A percentile compares a stretch with the other conserved stretches of the same genome.
Conservation (phyloP, 2,888 invertebrate species). For the Ephialtes manifestator region DNA sequence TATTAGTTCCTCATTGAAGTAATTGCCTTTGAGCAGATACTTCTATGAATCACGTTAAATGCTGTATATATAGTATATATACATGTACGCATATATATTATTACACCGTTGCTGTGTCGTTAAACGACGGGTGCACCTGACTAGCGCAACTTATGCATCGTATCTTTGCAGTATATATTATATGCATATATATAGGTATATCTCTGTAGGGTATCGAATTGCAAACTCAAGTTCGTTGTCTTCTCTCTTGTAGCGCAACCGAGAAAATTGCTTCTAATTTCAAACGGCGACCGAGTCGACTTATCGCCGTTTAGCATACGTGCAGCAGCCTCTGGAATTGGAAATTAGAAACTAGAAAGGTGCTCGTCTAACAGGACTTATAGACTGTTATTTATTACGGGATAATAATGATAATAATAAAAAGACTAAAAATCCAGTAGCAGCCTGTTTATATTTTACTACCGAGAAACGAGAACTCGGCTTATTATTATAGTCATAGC, state of each 20-base stretch:
- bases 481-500: background rate
- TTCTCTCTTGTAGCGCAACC: slow-evolving; percentile 19
- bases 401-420: slow-evolving; percentile 30
- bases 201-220: slow-evolving; percentile 40
- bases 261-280: slow-evolving; percentile 67
- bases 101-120: slow-evolving; percentile 28
- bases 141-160: slow-evolving; percentile 31
- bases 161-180: background rate
- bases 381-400: slow-evolving; percentile 37
- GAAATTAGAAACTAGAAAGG: slow-evolving; percentile 64
- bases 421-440: slow-evolving; percentile 26
- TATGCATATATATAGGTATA: slow-evolving; percentile 2
- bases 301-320: slow-evolving; percentile 65
- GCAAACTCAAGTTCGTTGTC: slow-evolving; percentile 65
- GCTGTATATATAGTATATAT: slow-evolving; percentile 27
- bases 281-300: slow-evolving; percentile 61
- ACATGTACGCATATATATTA: background rate
- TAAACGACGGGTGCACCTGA: slow-evolving; percentile 33
- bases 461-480: background rate
- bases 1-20: slow-evolving; percentile 35
- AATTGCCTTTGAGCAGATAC: slow-evolving; percentile 51
- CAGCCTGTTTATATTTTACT: background rate
- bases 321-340: slow-evolving; percentile 35
- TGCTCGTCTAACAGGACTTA: slow-evolving; percentile 44
- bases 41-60: slow-evolving; percentile 62